phyloP scores from a whole-genome alignment of 2,888 invertebrate genomes.

The Xestia rhomboidea region DNA sequence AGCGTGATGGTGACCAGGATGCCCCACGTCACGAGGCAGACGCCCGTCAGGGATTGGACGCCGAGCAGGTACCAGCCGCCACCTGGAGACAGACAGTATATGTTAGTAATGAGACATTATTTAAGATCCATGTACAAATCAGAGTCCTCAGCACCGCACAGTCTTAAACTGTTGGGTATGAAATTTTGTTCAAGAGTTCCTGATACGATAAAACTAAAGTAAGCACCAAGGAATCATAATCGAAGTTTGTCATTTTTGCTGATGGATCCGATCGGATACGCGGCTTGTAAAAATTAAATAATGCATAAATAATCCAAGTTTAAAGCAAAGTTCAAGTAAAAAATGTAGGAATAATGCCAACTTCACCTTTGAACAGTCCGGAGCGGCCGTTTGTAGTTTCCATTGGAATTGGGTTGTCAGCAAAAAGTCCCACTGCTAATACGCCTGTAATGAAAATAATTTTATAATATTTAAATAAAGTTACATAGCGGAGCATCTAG shows the following conservation, averaged over 20 bases:
- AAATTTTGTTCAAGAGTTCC: not conserved
- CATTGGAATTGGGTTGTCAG: slow-evolving; percentile 95
- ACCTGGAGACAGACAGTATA: slow-evolving; percentile 86
- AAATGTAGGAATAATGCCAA: not conserved
- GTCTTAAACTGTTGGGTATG: not conserved
- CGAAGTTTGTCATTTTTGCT: not conserved
- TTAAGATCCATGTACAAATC: too few species aligned
- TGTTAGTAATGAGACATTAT: not conserved
- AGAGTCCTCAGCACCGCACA: not conserved
- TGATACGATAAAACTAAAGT: not conserved
- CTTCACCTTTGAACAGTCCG: slow-evolving; percentile 93
- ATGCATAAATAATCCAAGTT: not conserved
- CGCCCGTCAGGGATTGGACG: slow-evolving; percentile 93
- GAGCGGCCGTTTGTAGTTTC: slow-evolving; percentile 94
- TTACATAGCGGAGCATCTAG: not conserved
- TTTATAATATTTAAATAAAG: not conserved
- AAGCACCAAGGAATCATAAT: not conserved
- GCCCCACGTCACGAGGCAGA: slow-evolving; percentile 95
- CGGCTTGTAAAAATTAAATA: not conserved
- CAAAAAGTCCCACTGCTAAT: slow-evolving; percentile 96
- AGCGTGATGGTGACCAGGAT: slow-evolving; percentile 92
- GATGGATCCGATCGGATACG: not conserved
- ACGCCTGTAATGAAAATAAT: slow-evolving; percentile 91
- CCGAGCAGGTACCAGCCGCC: slow-evolving; percentile 97
- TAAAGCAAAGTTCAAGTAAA: not conserved